Percentiles rank a stretch among this genome's conserved stretches.
phyloP scores from a whole-genome alignment of 1,140 invertebrate species.

The Micrasema longulum region DNA sequence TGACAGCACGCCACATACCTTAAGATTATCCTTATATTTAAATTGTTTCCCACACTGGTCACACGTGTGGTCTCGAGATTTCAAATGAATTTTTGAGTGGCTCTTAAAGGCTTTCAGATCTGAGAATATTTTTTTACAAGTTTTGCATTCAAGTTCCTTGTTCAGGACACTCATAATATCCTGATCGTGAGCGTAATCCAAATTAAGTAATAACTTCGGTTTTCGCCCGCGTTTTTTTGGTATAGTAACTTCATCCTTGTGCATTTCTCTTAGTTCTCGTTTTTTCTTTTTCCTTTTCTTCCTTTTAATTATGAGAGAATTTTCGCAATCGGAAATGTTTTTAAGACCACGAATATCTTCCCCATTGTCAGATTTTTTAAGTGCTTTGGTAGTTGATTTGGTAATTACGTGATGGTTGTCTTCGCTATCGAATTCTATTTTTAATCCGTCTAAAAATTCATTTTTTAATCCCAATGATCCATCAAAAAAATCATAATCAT shows the following conservation, averaged over 20 bases:
- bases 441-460: conserved; percentile 41
- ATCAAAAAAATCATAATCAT: conserved; percentile 37
- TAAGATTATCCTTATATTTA: conserved; percentile 52
- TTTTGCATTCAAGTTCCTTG: conserved; percentile 34
- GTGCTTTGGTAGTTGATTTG: background rate
- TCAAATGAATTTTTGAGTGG: conserved; percentile 45
- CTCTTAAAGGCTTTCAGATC: conserved; percentile 40
- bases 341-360: too few species aligned
- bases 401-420: conserved; percentile 19
- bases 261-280: conserved; percentile 7
- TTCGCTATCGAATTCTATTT: conserved; percentile 38
- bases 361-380: conserved; percentile 28
- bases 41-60: conserved; percentile 51
- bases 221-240: conserved; percentile 39
- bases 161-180: conserved; percentile 34
- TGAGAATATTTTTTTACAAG: conserved; percentile 40
- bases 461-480: conserved; percentile 27
- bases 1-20: conserved; percentile 38
- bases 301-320: conserved; percentile 30
- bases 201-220: conserved; percentile 37
- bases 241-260: background rate
- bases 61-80: conserved; percentile 46
- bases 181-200: conserved; percentile 12
- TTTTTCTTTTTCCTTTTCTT: conserved; percentile 34
- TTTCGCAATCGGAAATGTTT: too few species aligned